phyloP scores from a whole-genome alignment of 2,888 invertebrate species.

The Clepsis dumicolana region DNA sequence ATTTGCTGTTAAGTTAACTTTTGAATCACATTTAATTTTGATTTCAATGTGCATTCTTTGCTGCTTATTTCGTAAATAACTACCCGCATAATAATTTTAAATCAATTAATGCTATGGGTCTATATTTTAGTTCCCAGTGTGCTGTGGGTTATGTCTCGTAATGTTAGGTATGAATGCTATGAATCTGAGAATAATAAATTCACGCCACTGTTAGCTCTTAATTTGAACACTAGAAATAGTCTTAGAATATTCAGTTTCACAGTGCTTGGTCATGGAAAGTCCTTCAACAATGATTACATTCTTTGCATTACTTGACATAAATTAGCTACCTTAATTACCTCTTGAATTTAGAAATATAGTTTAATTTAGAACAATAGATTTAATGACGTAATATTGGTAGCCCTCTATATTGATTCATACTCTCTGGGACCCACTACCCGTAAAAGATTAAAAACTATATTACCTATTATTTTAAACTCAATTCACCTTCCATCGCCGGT shows the following conservation, averaged over 20 bases:
- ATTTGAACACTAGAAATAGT: neutral
- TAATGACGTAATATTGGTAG: slow-evolving; percentile 22
- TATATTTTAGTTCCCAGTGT: slow-evolving; percentile 3
- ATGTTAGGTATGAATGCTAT: neutral
- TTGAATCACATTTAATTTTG: slow-evolving; percentile 9
- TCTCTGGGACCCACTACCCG: slow-evolving; percentile 53
- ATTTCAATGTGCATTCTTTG: slow-evolving; percentile 4
- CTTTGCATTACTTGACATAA: slow-evolving; percentile 30
- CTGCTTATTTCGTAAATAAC: neutral
- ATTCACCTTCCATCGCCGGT: slow-evolving; percentile 2
- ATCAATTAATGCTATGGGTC: slow-evolving; percentile 11
- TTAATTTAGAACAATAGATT: slow-evolving; percentile 25
- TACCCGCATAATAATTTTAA: neutral
- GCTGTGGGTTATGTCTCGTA: neutral
- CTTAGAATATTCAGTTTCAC: neutral
- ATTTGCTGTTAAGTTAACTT: slow-evolving; percentile 61
- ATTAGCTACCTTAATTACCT: slow-evolving; percentile 25
- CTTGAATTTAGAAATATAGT: slow-evolving; percentile 22
- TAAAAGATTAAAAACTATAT: slow-evolving; percentile 16
- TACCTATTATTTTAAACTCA: slow-evolving; percentile 8
- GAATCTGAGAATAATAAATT: neutral
- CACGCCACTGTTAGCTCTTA: slow-evolving; percentile 1
- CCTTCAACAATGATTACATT: slow-evolving; percentile 26
- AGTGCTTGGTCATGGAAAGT: slow-evolving; percentile 8
- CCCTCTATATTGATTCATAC: slow-evolving; percentile 54